phyloP scores from a whole-genome alignment of 1,140 invertebrate species.

The Centruroides vittatus region DNA sequence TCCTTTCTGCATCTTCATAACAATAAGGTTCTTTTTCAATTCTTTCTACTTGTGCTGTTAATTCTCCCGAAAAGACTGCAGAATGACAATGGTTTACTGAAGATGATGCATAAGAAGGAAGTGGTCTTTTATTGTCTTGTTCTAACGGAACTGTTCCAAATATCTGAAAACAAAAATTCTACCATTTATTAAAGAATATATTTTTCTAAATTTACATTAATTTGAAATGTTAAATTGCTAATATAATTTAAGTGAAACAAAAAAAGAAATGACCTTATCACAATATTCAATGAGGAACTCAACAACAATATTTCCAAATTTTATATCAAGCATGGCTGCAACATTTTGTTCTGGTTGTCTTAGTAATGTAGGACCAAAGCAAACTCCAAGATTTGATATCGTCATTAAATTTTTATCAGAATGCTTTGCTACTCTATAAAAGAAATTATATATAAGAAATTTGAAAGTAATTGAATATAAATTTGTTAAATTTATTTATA shows the following conservation, averaged over 20 bases:
- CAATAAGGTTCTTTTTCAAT: too few species aligned
- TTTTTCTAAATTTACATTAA: not conserved
- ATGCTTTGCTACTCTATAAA: conserved; percentile 60
- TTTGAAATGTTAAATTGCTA: not conserved
- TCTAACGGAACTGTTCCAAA: too few species aligned
- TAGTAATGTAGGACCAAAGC: conserved; percentile 93
- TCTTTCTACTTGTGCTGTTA: too few species aligned
- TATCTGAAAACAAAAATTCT: not conserved
- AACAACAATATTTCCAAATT: conserved; percentile 95
- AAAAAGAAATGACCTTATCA: conserved; percentile 43
- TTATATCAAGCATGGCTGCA: conserved; percentile 94
- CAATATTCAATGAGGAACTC: conserved; percentile 91
- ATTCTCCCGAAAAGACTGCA: too few species aligned
- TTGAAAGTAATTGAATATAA: conserved; percentile 2
- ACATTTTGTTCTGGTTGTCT: conserved; percentile 90
- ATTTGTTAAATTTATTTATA: not conserved
- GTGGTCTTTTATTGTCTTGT: too few species aligned
- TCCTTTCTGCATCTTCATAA: too few species aligned
- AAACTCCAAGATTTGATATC: conserved; percentile 92
- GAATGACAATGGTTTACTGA: too few species aligned
- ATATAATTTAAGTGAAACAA: not conserved
- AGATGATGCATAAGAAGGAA: too few species aligned
- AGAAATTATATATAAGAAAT: conserved; percentile 10
- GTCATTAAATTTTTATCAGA: conserved; percentile 91
- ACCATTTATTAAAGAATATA: not conserved